Conservation (phyloP, 2,888 invertebrate species). For the Drosophila borealis region DNA sequence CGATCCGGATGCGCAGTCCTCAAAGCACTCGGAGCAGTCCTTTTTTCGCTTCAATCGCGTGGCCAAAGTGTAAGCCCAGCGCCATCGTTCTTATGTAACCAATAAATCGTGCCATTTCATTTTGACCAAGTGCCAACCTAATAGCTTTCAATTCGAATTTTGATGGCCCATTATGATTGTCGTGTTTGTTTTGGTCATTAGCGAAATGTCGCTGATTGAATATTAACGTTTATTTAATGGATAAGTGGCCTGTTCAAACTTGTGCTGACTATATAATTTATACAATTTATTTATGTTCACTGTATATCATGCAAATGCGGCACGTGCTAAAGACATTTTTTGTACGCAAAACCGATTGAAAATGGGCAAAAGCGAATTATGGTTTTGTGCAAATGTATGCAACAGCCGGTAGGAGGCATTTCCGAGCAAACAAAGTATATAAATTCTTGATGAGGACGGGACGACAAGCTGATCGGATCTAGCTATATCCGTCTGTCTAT, state of each 20-base stretch:
- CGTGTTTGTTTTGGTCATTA: constrained; percentile 57
- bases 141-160: constrained; percentile 43
- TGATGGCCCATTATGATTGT: constrained; percentile 33
- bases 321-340: constrained; percentile 35
- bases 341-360: background rate
- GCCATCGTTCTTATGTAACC: constrained; percentile 50
- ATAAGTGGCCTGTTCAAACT: constrained; percentile 52
- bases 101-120: constrained; percentile 36
- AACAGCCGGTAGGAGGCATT: too few species aligned
- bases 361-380: too few species aligned
- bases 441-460: too few species aligned
- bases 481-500: too few species aligned
- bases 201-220: constrained; percentile 67
- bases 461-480: too few species aligned
- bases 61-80: constrained; percentile 83
- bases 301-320: constrained; percentile 14
- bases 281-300: constrained; percentile 24
- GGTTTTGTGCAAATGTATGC: too few species aligned
- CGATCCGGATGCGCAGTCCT: constrained; percentile 73
- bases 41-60: constrained; percentile 80
- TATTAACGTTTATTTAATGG: constrained; percentile 59
- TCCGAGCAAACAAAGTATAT: too few species aligned
- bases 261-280: constrained; percentile 26
- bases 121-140: constrained; percentile 17
- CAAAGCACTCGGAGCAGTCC: constrained; percentile 81